A percentile compares a stretch with the other conserved stretches of the same genome.
phyloP scores from a whole-genome alignment of 2,888 invertebrate genomes.

The Polietes domitor region DNA sequence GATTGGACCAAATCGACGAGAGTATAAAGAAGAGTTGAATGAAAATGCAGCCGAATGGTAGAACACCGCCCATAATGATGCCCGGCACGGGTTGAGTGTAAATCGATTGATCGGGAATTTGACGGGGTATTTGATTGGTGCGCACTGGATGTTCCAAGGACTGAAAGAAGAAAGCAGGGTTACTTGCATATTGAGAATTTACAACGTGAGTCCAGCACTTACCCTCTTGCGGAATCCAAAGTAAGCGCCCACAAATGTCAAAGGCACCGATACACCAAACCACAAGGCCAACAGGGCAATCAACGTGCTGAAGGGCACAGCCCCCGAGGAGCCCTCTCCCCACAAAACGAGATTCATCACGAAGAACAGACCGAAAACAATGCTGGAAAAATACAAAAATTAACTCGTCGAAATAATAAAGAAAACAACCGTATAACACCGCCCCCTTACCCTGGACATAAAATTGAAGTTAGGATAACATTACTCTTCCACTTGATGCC shows the following conservation, averaged over 20 bases:
- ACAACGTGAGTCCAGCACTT: constrained; percentile 75
- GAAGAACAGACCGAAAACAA: constrained; percentile 98
- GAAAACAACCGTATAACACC: not conserved
- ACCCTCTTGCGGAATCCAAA: constrained; percentile 99
- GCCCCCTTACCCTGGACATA: constrained; percentile 93
- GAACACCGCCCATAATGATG: constrained; percentile 98
- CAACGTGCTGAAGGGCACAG: constrained; percentile 97
- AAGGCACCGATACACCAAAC: constrained; percentile 99
- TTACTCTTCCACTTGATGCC: constrained; percentile 99
- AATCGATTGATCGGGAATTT: constrained; percentile 99
- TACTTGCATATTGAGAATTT: too few species aligned
- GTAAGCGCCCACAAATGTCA: constrained; percentile 98
- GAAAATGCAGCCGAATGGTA: constrained; percentile 99
- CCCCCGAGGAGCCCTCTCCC: constrained; percentile 97
- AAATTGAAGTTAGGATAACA: constrained; percentile 96
- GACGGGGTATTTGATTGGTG: constrained; percentile 98
- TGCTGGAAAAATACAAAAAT: constrained; percentile 83
- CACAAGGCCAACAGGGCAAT: constrained; percentile 96
- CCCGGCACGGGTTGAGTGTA: constrained; percentile 98
- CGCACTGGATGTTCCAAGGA: constrained; percentile 98
- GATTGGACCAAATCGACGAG: constrained; percentile 97
- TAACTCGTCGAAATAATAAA: too few species aligned
- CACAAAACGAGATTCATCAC: constrained; percentile 97
- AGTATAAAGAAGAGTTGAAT: constrained; percentile 99
- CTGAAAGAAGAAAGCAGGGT: constrained; percentile 81